Base-by-base conservation (phyloP, 1,140 invertebrate species). In the Drosophila funebris region DNA sequence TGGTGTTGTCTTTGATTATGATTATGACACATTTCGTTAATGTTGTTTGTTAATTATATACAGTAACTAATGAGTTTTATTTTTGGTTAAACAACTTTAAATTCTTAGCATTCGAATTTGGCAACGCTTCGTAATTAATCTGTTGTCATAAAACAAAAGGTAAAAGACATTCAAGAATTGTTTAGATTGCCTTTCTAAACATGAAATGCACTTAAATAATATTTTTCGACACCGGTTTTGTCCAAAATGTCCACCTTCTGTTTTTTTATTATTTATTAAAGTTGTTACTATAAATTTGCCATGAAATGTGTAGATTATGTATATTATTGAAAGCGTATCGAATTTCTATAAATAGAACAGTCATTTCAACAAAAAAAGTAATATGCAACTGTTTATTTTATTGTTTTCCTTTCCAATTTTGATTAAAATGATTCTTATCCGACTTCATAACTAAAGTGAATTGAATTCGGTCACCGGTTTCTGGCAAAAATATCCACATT, bases 1-100 rank as follows among this genome's bases (percentile, higher is more conserved):
- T 73, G 13, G n/a, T 69, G 37, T 67, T 44, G 36, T 16, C 39
- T 71, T 46, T 43, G 6, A 61, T 67, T 54, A 16, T 43, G 37
- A 66, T 66, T 84, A 61, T 73, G 53, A 76, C 58, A 76, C 48
- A 39, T 73, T 73, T 85, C 62, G 46, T 44, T 79, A 83, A 83
- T 79, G 7, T 52, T 9, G 70, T 78, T 85, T 52, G 46, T 48
- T 79, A 83, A 83, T 79, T 76, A 76, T 63, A 48, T 58, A 69
- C 36, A 58, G 37, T 16, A 46, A 72, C 53, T 75, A 83, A 67
- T 78, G 43, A 62, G 36, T 37, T 18, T 37, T 3, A 6, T 37
- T 36, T 33, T 37, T 36, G 70, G 31, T 11, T 7, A 60, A 4
- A 39, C 43, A 67, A 57, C 43, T 31, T 44, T 11, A 11, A n/a